phyloP scores from a whole-genome alignment of 2,113 vertebrate species.

The Coryphaenoides rupestris region DNA sequence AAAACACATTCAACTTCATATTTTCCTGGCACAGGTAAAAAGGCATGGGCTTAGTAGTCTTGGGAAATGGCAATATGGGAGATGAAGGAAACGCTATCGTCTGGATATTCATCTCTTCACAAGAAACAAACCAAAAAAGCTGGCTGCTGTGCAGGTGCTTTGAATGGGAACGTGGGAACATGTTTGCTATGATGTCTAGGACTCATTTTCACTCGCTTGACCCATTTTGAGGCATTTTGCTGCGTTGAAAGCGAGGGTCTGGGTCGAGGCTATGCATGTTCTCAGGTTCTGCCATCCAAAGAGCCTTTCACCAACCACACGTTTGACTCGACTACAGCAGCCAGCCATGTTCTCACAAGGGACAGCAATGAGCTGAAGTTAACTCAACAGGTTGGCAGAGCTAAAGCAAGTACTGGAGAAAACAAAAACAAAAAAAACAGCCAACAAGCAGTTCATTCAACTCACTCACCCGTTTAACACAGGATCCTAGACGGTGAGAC shows the following conservation, averaged over 20 bases:
- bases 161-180: neutral
- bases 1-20: constrained; percentile 50
- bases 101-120: constrained; percentile 46
- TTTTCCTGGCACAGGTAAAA: constrained; percentile 62
- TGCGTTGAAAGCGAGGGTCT: too few relatives aligned
- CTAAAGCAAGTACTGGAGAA: neutral
- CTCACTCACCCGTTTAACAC: neutral
- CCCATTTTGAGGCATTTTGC: too few relatives aligned
- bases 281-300: neutral
- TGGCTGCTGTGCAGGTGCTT: neutral
- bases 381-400: neutral
- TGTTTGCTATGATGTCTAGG: too few relatives aligned
- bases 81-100: constrained; percentile 39
- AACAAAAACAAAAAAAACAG: neutral
- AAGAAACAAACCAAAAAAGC: neutral
- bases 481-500: constrained; percentile 1
- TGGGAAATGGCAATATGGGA: constrained; percentile 53
- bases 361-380: neutral
- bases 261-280: neutral
- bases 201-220: too few relatives aligned
- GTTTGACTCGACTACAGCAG: neutral
- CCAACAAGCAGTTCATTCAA: too few relatives aligned
- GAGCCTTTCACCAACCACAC: neutral
- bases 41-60: constrained; percentile 61
- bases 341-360: neutral